Conservation (phyloP, 2,888 invertebrate genomes). For the Agelastica alni region DNA sequence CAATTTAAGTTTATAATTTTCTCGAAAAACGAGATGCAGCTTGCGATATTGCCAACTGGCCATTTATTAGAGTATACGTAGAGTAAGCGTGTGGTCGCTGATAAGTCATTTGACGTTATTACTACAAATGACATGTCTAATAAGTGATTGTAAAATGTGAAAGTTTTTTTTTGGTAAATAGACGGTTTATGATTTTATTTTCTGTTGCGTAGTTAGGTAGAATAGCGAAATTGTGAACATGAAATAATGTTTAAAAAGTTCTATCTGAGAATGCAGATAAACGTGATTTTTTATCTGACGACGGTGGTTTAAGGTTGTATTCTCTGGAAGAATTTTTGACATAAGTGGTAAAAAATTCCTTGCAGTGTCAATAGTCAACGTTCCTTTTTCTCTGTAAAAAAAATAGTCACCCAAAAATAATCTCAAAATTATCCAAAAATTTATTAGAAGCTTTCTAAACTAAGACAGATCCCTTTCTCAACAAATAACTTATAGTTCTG, state of each 20-base stretch:
- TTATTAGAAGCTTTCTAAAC: not conserved
- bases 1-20: no score
- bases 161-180: slow-evolving; percentile 12
- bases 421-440: no score
- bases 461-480: no score
- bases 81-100: slow-evolving; percentile 11
- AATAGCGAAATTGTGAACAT: slow-evolving; percentile 11
- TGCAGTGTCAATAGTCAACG: slow-evolving; percentile 5
- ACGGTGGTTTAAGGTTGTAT: not conserved
- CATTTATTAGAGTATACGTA: not conserved
- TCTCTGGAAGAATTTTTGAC: not conserved
- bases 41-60: not conserved
- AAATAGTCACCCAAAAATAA: no score
- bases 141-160: slow-evolving; percentile 15
- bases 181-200: slow-evolving; percentile 6
- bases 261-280: not conserved
- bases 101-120: slow-evolving; percentile 12
- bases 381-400: not conserved
- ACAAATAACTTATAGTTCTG: no score
- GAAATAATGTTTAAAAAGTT: not conserved
- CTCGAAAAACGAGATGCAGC: no score
- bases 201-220: slow-evolving; percentile 13
- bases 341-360: slow-evolving; percentile 9
- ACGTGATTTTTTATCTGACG: no score
- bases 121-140: slow-evolving; percentile 15